A percentile compares a stretch with the other conserved stretches of the same genome.
Evolutionary conservation across 2,797 vertebrate genomes (phyloP).

Genomic region (Lates japonicus): DNA sequence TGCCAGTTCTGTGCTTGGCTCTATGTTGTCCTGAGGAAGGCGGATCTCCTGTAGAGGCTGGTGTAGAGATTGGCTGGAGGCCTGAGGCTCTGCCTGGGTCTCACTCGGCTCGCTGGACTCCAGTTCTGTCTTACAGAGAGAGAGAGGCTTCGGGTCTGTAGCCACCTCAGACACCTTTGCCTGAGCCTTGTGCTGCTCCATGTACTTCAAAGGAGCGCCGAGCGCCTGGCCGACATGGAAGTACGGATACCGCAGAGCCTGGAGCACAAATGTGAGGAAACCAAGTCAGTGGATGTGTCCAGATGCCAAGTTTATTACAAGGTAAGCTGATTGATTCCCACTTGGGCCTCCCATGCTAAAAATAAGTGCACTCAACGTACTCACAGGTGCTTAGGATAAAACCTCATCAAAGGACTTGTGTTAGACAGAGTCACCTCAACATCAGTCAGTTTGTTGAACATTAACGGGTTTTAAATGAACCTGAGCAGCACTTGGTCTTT

Average conservation of each 20-base stretch:
- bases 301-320: constrained; percentile 13
- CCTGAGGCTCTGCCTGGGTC: constrained; percentile 70
- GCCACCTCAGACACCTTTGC: constrained; percentile 68
- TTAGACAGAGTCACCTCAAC: neutral
- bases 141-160: constrained; percentile 67
- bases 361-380: constrained; percentile 24
- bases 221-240: constrained; percentile 93
- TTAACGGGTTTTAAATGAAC: constrained; percentile 69
- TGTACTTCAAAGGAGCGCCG: constrained; percentile 82
- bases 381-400: constrained; percentile 4
- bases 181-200: constrained; percentile 81
- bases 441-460: neutral
- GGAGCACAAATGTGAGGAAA: constrained; percentile 19
- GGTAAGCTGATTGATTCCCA: constrained; percentile 30
- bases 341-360: constrained; percentile 10
- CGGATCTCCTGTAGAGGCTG: constrained; percentile 88
- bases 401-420: neutral
- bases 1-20: constrained; percentile 54
- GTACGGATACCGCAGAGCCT: constrained; percentile 93
- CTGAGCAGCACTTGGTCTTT: constrained; percentile 92
- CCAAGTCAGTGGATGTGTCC: neutral
- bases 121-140: constrained; percentile 66
- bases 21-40: constrained; percentile 79
- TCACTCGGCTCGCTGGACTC: constrained; percentile 70
- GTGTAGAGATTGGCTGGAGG: constrained; percentile 77